phyloP scores from a whole-genome alignment of 2,797 vertebrate genomes.

The Mormyrops boulengeri region DNA sequence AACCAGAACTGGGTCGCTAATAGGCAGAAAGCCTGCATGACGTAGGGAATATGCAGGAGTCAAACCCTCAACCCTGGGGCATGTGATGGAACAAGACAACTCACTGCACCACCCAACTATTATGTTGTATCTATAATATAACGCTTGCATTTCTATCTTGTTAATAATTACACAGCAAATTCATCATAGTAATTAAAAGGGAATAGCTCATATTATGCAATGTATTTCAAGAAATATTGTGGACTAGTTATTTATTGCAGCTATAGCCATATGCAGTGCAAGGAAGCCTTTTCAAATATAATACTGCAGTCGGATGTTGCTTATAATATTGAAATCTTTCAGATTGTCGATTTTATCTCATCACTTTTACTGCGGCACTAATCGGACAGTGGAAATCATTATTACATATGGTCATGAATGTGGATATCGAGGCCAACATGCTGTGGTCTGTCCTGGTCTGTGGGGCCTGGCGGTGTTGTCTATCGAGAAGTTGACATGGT shows the following conservation, averaged over 20 bases:
- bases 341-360: background rate
- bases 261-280: background rate
- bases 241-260: background rate
- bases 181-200: background rate
- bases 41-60: background rate
- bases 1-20: background rate
- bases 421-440: conserved; percentile 6
- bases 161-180: conserved; percentile 2
- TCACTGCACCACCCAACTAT: background rate
- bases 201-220: background rate
- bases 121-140: background rate
- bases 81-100: background rate
- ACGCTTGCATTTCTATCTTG: background rate
- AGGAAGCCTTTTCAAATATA: background rate
- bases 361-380: background rate
- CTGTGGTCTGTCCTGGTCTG: background rate
- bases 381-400: background rate
- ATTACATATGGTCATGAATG: background rate
- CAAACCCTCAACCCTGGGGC: background rate
- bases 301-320: background rate
- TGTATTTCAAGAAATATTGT: background rate
- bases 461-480: conserved; percentile 25
- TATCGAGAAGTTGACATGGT: background rate
- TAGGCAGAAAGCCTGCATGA: background rate
- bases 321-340: background rate